phyloP scores from a whole-genome alignment of 2,797 vertebrate genomes.

The Oreonectes daqikongensis region DNA sequence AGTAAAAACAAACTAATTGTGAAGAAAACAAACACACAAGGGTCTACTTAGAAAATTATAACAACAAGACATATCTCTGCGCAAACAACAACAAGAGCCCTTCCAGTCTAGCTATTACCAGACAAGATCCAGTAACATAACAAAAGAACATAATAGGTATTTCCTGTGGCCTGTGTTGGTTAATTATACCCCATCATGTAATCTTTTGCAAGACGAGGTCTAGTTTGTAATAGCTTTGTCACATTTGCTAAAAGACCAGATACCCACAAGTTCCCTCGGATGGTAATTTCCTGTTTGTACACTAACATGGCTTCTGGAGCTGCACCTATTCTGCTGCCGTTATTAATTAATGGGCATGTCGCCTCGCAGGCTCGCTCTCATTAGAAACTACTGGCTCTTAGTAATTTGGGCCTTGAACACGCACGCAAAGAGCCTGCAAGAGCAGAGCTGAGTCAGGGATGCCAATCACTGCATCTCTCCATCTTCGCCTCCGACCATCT shows the following conservation, averaged over 20 bases:
- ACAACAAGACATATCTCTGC: conserved; percentile 16
- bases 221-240: conserved; percentile 53
- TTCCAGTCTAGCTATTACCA: neutral
- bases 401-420: conserved; percentile 34
- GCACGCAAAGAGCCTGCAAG: conserved; percentile 20
- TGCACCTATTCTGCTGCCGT: conserved; percentile 32
- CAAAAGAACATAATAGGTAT: conserved; percentile 10
- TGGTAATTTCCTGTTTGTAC: conserved; percentile 54
- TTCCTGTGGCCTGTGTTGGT: conserved; percentile 45
- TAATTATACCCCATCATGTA: conserved; percentile 52
- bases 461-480: conserved; percentile 63
- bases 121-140: conserved; percentile 39
- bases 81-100: conserved; percentile 42
- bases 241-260: conserved; percentile 54
- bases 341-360: conserved; percentile 54
- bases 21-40: conserved; percentile 36
- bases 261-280: conserved; percentile 37
- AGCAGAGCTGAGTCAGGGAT: conserved; percentile 37
- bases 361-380: conserved; percentile 42
- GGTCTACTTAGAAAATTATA: conserved; percentile 33
- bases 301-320: conserved; percentile 41
- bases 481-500: conserved; percentile 58
- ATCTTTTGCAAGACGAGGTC: conserved; percentile 48
- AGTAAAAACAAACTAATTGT: conserved; percentile 52
- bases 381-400: conserved; percentile 44